These are phyloP conservation scores for Notospermus geniculatus DNA, from an alignment of 1,140 invertebrate species.

Conservation along the genomic window DNA sequence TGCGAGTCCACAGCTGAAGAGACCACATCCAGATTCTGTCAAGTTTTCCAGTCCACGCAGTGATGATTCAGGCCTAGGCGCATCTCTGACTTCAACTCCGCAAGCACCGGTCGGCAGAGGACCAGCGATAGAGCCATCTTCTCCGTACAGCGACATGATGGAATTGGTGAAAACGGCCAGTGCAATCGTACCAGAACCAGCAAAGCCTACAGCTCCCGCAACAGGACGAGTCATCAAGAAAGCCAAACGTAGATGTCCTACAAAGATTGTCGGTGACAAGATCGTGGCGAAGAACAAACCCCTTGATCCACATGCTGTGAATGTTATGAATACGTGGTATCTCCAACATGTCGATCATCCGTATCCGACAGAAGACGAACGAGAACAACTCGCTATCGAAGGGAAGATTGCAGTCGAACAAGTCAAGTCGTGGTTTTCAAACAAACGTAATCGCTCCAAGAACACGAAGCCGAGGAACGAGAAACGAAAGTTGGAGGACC, in stretches of 20 bases:
- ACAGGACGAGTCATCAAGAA: neutral
- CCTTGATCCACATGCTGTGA: conserved; percentile 33
- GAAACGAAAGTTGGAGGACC: conserved; percentile 11
- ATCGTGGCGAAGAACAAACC: conserved; percentile 23
- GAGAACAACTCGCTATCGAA: conserved; percentile 33
- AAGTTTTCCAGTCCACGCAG: no score
- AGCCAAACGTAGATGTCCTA: conserved; percentile 7
- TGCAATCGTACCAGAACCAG: no score
- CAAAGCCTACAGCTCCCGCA: no score
- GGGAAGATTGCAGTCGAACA: conserved; percentile 39
- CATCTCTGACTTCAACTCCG: no score
- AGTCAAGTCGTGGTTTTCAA: conserved; percentile 54
- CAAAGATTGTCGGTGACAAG: neutral
- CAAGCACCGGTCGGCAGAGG: no score
- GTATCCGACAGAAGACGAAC: conserved; percentile 45
- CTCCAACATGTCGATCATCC: conserved; percentile 39
- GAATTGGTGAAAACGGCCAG: no score
- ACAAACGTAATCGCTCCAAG: conserved; percentile 44
- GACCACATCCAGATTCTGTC: no score
- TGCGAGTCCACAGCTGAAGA: no score
- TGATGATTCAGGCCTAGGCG: no score
- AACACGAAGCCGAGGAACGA: conserved; percentile 43
- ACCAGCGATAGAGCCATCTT: no score
- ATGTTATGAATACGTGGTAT: conserved; percentile 46
- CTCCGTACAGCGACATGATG: no score